Evolutionary conservation across 2,113 vertebrate species (phyloP), one percentile per base, ranked within the genome.

Genomic region (Esox niger): DNA sequence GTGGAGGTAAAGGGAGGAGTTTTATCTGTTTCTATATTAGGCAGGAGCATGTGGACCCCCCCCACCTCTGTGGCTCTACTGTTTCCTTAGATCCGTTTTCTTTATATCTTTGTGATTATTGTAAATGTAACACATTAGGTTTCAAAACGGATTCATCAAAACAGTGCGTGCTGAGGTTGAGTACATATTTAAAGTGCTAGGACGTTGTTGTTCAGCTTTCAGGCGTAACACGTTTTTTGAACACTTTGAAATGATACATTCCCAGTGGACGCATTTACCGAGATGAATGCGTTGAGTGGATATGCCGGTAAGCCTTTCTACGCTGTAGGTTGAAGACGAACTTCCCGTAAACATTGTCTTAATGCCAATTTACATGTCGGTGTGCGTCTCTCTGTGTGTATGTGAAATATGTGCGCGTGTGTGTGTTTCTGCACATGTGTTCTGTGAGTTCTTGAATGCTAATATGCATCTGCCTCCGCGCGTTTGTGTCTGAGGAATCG

Each of bases 1-100:
- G 97, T 99, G 67, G 97, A 99, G 94, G 97, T 98, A 88, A 95
- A n/a, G n/a, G n/a, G n/a, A n/a, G 94, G 86, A 13, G 78, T 66
- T 84, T 81, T 72, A 78, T 85, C 17, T 23, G 3, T 43, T 47
- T 20, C 77, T 70, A 71, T 58, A 58, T 60, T 75, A 81, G 71
- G 66, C 73, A n/a, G n/a, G n/a, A n/a, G n/a, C 66, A 32, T 10
- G 5, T 43, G 47, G 26, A 13, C 29, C 25, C 23, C 15, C 60
- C 26, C 60, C 33, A 11, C 15, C 15, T 30, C 47, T 52, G n/a
- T 52, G 47, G 3, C n/a, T 7, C 57, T 32, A 20, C 8, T 59
- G 26, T 59, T n/a, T 59, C 1, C 2, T 59, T 26, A 20, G 6
- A 7, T 30, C 9, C 31, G 27, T 38, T 46, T 59, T 6, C 7